Percentiles rank a stretch among this genome's conserved stretches.
phyloP scores from a whole-genome alignment of 2,888 invertebrate genomes.

The Philaethria dido region DNA sequence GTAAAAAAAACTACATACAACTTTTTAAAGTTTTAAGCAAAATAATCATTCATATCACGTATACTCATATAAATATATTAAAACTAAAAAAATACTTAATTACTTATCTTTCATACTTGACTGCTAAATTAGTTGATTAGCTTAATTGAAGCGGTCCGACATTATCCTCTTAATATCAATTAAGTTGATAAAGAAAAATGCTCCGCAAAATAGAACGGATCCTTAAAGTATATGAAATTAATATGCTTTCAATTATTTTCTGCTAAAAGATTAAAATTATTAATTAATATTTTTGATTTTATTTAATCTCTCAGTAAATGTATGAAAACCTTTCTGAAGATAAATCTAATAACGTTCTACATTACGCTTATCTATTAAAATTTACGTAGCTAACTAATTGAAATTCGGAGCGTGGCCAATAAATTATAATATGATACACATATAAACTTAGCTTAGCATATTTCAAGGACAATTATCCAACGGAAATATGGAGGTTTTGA shows the following conservation, averaged over 20 bases:
- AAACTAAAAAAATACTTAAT: conserved; percentile 5
- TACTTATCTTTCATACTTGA: conserved; percentile 1
- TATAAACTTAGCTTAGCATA: neutral
- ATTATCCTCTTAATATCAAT: conserved; percentile 22
- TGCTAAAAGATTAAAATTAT: no score
- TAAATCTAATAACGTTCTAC: neutral
- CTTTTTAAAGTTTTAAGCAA: no score
- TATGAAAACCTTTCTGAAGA: neutral
- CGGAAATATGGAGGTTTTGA: neutral
- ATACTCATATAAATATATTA: neutral
- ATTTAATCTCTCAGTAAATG: neutral
- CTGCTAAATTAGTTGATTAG: conserved; percentile 15
- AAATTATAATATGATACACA: neutral
- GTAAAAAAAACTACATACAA: no score
- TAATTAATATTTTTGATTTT: no score
- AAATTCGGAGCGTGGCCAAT: neutral
- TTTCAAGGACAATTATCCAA: neutral
- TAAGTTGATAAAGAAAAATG: conserved; percentile 14
- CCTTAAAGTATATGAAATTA: neutral
- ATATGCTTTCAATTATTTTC: neutral
- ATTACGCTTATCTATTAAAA: neutral
- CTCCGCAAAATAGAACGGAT: neutral
- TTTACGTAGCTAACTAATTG: neutral
- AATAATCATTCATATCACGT: no score
- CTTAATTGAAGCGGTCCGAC: conserved; percentile 17